Conservation (phyloP, 2,888 invertebrate species). For the Diarsia dahlii region DNA sequence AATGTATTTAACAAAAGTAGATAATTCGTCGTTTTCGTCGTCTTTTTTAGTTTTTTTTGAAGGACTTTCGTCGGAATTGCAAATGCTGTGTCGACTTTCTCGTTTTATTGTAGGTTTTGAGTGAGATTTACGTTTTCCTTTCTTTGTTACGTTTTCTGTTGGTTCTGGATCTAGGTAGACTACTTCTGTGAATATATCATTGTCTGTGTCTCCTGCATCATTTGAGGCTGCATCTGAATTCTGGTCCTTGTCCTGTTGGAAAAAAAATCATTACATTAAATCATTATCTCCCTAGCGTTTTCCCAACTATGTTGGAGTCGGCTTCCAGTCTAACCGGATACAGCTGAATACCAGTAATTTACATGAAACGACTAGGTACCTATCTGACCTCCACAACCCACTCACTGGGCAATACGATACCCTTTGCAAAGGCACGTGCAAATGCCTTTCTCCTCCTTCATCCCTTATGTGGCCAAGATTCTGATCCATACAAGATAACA, state of each 20-base stretch:
- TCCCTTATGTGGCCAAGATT: too few relatives aligned
- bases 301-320: too few relatives aligned
- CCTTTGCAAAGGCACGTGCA: too few relatives aligned
- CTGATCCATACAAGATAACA: too few relatives aligned
- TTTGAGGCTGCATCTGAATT: constrained; percentile 56
- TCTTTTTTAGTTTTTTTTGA: constrained; percentile 23
- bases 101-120: constrained; percentile 21
- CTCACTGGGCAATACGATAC: too few relatives aligned
- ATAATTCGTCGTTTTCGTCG: constrained; percentile 70
- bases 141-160: constrained; percentile 17
- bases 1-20: constrained; percentile 77
- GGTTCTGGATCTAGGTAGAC: constrained; percentile 74
- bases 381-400: too few relatives aligned
- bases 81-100: not conserved
- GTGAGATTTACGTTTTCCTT: constrained; percentile 4
- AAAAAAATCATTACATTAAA: too few relatives aligned
- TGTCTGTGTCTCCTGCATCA: constrained; percentile 40
- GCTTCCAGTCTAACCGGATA: too few relatives aligned
- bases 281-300: too few relatives aligned
- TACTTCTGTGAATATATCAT: constrained; percentile 71
- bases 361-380: too few relatives aligned
- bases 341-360: too few relatives aligned
- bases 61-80: constrained; percentile 14
- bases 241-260: constrained; percentile 48
- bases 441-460: too few relatives aligned